Evolutionary conservation across 2,888 invertebrate genomes (phyloP).

Genomic region (Epistrophe grossulariae): DNA sequence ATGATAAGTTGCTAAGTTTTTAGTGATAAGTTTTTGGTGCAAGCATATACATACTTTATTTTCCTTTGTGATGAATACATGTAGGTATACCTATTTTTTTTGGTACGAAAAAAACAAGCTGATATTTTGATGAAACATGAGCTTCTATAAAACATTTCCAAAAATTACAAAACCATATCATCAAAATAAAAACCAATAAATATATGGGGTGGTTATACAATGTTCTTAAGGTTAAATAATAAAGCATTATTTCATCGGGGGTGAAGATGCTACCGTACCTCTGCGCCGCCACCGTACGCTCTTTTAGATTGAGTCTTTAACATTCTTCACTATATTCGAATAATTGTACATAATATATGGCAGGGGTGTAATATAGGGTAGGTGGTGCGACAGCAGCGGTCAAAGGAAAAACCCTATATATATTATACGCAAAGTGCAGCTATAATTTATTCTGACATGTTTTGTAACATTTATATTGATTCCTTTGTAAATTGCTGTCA

Average conservation of each 20-base stretch:
- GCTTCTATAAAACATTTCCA: not conserved
- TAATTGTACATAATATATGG: slow-evolving; percentile 27
- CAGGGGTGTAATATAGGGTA: slow-evolving; percentile 53
- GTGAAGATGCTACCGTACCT: slow-evolving; percentile 22
- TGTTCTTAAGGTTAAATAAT: slow-evolving; percentile 3
- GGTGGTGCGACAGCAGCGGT: slow-evolving; percentile 25
- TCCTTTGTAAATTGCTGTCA: slow-evolving; percentile 79
- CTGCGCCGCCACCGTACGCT: not conserved
- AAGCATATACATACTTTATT: too few species aligned
- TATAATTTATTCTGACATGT: slow-evolving; percentile 84
- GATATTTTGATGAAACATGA: slow-evolving; percentile 9
- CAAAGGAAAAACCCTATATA: slow-evolving; percentile 35
- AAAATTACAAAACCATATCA: not conserved
- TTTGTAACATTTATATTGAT: slow-evolving; percentile 84
- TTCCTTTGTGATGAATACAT: too few species aligned
- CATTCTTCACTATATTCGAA: slow-evolving; percentile 13
- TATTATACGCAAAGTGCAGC: slow-evolving; percentile 26
- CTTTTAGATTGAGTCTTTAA: slow-evolving; percentile 27
- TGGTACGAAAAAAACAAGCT: not conserved
- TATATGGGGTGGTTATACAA: slow-evolving; percentile 16
- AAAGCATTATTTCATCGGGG: not conserved
- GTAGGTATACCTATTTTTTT: not conserved
- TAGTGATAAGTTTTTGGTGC: too few species aligned
- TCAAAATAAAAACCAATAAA: not conserved
- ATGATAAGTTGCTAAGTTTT: too few species aligned